A percentile compares a stretch with the other conserved stretches of the same genome.
Evolutionary conservation across 2,888 invertebrate genomes (phyloP).

Genomic region (Iselma pallidipennis): DNA sequence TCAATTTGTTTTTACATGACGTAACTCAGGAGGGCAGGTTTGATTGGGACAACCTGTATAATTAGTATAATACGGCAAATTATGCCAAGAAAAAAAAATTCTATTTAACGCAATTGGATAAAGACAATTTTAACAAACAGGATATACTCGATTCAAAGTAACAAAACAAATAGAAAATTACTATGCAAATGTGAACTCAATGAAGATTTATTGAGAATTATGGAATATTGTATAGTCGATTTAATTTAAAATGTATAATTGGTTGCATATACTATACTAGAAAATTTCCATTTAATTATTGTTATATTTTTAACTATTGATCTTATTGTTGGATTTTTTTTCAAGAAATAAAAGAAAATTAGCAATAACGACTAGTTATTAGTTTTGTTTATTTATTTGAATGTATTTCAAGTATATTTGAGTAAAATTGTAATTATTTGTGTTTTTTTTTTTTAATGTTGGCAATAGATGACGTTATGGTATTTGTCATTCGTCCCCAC

Average conservation of each 20-base stretch:
- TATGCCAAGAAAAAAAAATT: not conserved
- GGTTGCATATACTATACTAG: not conserved
- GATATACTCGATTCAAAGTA: constrained; percentile 6
- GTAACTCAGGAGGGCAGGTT: not conserved
- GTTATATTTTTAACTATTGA: not conserved
- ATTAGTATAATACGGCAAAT: not conserved
- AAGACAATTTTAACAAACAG: constrained; percentile 1
- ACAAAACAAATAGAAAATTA: constrained; percentile 1
- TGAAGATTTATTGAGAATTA: constrained; percentile 7
- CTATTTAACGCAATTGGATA: constrained; percentile 4
- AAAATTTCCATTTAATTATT: too few relatives aligned
- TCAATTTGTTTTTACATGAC: too few relatives aligned
- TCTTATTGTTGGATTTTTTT: not conserved
- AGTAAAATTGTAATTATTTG: too few relatives aligned
- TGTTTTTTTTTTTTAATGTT: not conserved
- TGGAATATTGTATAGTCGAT: not conserved
- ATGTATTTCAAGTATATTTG: not conserved
- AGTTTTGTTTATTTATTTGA: not conserved
- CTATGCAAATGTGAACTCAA: not conserved
- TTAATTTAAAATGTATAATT: not conserved
- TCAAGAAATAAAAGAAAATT: too few relatives aligned
- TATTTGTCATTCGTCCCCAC: constrained; percentile 5
- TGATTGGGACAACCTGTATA: not conserved
- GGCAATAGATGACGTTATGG: not conserved
- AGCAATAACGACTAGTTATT: too few relatives aligned